These are phyloP conservation scores for Halyomorpha halys DNA, from an alignment of 1,140 invertebrate genomes.

Conservation along the genomic window DNA sequence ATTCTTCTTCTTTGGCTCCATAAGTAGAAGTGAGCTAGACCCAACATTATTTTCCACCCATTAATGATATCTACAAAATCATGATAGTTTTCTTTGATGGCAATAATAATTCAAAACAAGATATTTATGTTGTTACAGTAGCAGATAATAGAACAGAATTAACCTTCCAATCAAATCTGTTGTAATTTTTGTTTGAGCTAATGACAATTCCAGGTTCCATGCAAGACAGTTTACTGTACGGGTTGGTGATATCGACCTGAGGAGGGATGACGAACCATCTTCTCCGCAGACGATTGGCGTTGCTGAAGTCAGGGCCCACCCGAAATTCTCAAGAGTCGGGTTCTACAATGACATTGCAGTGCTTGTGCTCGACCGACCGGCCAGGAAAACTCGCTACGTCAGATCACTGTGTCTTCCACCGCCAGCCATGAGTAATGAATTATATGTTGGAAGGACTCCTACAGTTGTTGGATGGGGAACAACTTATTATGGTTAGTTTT, in stretches of 20 bases:
- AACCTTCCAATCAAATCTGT: too few relatives aligned
- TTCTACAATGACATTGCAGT: slow-evolving; percentile 90
- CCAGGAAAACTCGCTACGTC: slow-evolving; percentile 68
- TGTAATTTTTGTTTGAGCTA: too few relatives aligned
- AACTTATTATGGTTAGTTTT: slow-evolving; percentile 55
- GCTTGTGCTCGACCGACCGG: slow-evolving; percentile 59
- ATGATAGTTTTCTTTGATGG: too few relatives aligned
- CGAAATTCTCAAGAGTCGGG: slow-evolving; percentile 68
- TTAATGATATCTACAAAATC: too few relatives aligned
- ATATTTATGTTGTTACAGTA: too few relatives aligned
- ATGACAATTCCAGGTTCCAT: slow-evolving; percentile 51
- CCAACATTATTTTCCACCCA: too few relatives aligned
- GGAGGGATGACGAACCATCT: slow-evolving; percentile 67
- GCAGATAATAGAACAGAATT: too few relatives aligned
- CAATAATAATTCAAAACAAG: too few relatives aligned
- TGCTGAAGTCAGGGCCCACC: slow-evolving; percentile 63
- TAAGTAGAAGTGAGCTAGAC: too few relatives aligned
- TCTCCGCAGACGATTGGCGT: slow-evolving; percentile 66
- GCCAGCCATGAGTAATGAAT: slow-evolving; percentile 42
- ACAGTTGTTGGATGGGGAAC: slow-evolving; percentile 90
- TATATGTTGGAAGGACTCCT: slow-evolving; percentile 58
- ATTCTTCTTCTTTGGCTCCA: too few relatives aligned
- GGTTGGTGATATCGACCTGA: slow-evolving; percentile 77
- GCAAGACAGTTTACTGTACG: slow-evolving; percentile 77
- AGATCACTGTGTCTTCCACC: slow-evolving; percentile 78